phyloP scores from a whole-genome alignment of 1,140 invertebrate genomes.

The silkworm (Bombyx mori) region DNA sequence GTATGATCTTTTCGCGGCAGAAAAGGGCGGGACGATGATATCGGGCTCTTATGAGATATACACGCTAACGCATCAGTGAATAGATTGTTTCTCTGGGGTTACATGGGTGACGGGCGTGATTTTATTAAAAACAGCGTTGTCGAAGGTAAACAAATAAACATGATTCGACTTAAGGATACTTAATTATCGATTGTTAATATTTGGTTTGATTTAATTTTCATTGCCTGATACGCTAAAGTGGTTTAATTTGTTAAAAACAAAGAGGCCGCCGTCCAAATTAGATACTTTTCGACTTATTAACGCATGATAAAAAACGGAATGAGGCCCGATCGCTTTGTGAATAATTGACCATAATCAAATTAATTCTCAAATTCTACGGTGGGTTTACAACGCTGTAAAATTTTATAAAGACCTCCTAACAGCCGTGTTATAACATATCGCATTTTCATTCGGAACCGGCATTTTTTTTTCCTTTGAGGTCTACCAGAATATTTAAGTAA shows the following conservation, averaged over 20 bases:
- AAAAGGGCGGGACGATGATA: too few species aligned
- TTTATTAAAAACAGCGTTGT: too few species aligned
- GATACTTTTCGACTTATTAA: slow-evolving; percentile 68
- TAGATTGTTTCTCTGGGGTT: slow-evolving; percentile 3
- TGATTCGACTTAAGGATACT: slow-evolving; percentile 47
- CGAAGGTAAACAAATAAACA: not conserved
- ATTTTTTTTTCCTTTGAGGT: too few species aligned
- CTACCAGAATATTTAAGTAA: too few species aligned
- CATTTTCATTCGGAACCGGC: slow-evolving; percentile 29
- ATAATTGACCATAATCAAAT: slow-evolving; percentile 71
- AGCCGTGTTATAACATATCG: slow-evolving; percentile 48
- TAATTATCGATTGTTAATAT: slow-evolving; percentile 69
- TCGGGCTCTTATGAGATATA: too few species aligned
- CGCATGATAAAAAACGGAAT: slow-evolving; percentile 61
- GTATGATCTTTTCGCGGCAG: too few species aligned
- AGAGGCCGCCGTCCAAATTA: slow-evolving; percentile 66
- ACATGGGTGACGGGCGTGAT: not conserved
- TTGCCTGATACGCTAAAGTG: slow-evolving; percentile 63
- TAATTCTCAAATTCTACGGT: slow-evolving; percentile 69
- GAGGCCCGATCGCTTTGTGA: slow-evolving; percentile 59
- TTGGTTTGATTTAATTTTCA: slow-evolving; percentile 57
- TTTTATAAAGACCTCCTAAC: slow-evolving; percentile 63
- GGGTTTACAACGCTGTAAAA: slow-evolving; percentile 67
- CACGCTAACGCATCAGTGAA: not conserved
- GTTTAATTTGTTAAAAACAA: slow-evolving; percentile 66